These are phyloP conservation scores for Steinernema khuongi DNA, from an alignment of 1,140 invertebrate genomes.

Conservation along the genomic window DNA sequence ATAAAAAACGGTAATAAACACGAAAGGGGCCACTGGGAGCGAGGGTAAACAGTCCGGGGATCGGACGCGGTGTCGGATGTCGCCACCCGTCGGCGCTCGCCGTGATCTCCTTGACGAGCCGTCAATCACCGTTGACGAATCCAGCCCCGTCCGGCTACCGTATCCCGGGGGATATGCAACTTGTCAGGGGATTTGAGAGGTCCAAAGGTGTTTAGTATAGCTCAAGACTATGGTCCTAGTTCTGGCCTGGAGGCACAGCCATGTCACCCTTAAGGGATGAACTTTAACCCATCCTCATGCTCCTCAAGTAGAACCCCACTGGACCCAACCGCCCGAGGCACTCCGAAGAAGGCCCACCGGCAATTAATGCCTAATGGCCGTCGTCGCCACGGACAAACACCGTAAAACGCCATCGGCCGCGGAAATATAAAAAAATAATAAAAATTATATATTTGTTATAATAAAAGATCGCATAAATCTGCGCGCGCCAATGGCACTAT, in stretches of 20 bases:
- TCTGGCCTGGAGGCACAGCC: too few relatives aligned
- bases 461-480: slow-evolving; percentile 15
- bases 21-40: background rate
- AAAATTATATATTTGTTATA: slow-evolving; percentile 17
- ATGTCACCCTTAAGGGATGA: too few relatives aligned
- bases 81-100: background rate
- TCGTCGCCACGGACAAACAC: background rate
- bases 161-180: too few relatives aligned
- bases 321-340: too few relatives aligned
- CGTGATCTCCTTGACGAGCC: background rate
- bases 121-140: background rate
- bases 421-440: slow-evolving; percentile 8
- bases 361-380: slow-evolving; percentile 3
- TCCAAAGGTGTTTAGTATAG: too few relatives aligned
- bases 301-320: too few relatives aligned
- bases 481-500: slow-evolving; percentile 14
- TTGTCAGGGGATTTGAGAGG: too few relatives aligned
- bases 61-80: background rate
- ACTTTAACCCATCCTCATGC: too few relatives aligned
- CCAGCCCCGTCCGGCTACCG: background rate
- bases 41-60: background rate
- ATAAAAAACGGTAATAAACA: slow-evolving; percentile 12
- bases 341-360: background rate
- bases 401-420: slow-evolving; percentile 2
- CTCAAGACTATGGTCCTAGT: too few relatives aligned